phyloP scores from a whole-genome alignment of 2,797 vertebrate species.

The Distichodus sexfasciatus region DNA sequence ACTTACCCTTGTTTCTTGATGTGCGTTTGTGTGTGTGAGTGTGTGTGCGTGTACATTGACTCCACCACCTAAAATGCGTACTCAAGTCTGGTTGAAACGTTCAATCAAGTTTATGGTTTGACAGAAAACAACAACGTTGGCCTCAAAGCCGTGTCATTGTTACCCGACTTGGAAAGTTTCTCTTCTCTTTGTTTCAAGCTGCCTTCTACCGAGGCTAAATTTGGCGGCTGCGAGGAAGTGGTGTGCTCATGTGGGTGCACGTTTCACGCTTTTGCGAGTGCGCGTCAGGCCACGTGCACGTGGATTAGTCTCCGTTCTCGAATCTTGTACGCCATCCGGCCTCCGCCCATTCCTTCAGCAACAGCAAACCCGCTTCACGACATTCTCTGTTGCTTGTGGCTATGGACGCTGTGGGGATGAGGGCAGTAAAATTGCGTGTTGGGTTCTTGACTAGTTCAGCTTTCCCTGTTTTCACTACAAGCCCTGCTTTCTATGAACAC shows the following conservation, averaged over 20 bases:
- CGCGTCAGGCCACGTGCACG: not conserved
- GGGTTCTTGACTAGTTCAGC: constrained; percentile 8
- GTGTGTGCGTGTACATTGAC: not conserved
- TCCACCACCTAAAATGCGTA: not conserved
- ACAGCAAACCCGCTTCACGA: constrained; percentile 31
- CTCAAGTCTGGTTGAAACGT: not conserved
- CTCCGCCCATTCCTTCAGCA: not conserved
- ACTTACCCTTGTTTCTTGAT: constrained; percentile 14
- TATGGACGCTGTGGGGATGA: constrained; percentile 24
- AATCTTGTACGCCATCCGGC: not conserved
- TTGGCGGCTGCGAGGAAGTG: constrained; percentile 29
- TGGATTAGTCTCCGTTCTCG: no score
- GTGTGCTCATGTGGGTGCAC: constrained; percentile 20
- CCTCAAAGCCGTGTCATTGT: constrained; percentile 6
- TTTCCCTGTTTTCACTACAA: constrained; percentile 29
- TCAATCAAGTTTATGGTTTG: not conserved
- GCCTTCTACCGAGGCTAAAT: constrained; percentile 11
- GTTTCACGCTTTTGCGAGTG: constrained; percentile 1
- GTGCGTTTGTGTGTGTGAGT: constrained; percentile 1
- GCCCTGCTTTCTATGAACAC: constrained; percentile 16
- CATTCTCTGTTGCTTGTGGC: constrained; percentile 36
- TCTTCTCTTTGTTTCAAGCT: constrained; percentile 8
- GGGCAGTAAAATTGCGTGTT: constrained; percentile 11
- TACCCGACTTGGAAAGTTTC: constrained; percentile 2
- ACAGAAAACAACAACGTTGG: not conserved